Evolutionary conservation across 92 coral and sea anemone genomes (phyloP), one percentile per base, ranked within the genome.

Genomic region (Diadumene lineata): DNA sequence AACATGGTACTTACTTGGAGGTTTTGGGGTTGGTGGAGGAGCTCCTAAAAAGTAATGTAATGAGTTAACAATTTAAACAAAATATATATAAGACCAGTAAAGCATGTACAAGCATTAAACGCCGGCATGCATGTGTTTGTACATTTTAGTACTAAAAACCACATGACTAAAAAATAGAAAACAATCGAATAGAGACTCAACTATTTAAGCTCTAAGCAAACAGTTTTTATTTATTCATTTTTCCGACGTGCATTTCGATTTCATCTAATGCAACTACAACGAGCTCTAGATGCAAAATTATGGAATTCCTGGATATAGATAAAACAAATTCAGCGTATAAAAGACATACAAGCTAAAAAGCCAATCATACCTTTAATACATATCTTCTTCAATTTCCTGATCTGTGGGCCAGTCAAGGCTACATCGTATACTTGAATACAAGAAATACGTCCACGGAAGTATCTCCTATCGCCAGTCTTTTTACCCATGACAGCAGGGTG

Each of bases 401-500:
- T 87, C 79, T 74, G 82, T 1, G 78, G 79, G 3, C 92, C 92
- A 56, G 66, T 83, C 43, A 87, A 66, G 0, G 88, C 88, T 66
- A 79, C 85, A 62, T 83, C 92, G 50, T 71, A 87, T 56, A 87
- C 63, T 26, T 83, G 92, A 68, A 87, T 48, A 53, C 92, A 87
- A 22, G 92, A 76, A 57, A 87, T 69, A 27, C 92, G 85, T 56
- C 92, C 92, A 31, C 87, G 81, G 82, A 83, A 83, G 70, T 62
- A 70, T 29, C 82, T 69, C 10, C 81, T 43, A 24, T 78, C 82
- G 7, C 88, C 76, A 23, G 84, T 66, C 51, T 68, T 87, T 61
- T 81, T 87, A 50, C 92, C 92, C 92, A 83, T 87, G 13, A 87
- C 70, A 0, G 85, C 92, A 6, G 92, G 88, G 43, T 73, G 76